phyloP scores from a whole-genome alignment of 2,888 invertebrate genomes.

The Sminthurinus aureus region DNA sequence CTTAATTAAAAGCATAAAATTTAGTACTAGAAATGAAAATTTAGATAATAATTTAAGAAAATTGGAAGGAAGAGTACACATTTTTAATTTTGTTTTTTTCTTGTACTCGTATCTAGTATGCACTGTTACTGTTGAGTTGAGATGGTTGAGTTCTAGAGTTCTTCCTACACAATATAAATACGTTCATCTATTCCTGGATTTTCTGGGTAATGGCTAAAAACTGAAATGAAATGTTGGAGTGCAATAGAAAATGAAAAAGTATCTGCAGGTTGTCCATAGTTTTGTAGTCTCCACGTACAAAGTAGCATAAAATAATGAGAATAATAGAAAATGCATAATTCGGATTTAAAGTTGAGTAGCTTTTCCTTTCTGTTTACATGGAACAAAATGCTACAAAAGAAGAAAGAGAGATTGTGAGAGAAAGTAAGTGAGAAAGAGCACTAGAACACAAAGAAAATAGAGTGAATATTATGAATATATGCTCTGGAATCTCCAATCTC shows the following conservation, averaged over 20 bases:
- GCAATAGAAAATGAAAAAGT: neutral
- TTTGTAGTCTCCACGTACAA: neutral
- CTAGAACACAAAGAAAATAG: neutral
- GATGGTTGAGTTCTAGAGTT: too few species aligned
- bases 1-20: too few species aligned
- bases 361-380: too few species aligned
- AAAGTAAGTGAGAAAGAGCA: neutral
- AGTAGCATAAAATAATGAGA: neutral
- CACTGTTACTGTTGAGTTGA: too few species aligned
- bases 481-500: conserved; percentile 7
- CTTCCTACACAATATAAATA: too few species aligned
- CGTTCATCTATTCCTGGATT: too few species aligned
- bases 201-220: neutral
- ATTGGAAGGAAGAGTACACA: neutral
- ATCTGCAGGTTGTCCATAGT: neutral
- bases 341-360: too few species aligned
- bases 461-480: neutral
- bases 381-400: neutral
- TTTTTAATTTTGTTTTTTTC: neutral
- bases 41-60: neutral
- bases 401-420: neutral
- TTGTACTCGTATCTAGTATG: too few species aligned
- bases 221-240: neutral
- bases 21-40: neutral
- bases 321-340: neutral